A percentile compares a stretch with the other conserved stretches of the same genome.
Conservation (phyloP, 35 echinoderm and acorn worm species). For the Lytechinus variegatus region DNA sequence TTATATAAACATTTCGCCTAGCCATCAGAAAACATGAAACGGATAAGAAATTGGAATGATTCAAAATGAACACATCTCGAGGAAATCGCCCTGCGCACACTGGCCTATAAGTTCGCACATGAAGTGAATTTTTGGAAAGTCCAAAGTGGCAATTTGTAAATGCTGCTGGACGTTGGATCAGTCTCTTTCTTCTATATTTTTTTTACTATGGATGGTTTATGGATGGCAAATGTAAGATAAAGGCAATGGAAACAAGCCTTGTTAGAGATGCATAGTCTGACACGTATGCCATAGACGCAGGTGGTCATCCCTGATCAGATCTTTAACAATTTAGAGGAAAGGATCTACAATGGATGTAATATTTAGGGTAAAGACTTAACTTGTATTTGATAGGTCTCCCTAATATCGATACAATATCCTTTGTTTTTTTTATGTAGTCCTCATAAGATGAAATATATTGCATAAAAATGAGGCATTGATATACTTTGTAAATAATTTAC, state of each 20-base stretch:
- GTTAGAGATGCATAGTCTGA: not conserved
- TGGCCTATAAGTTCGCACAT: not conserved
- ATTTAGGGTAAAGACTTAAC: not conserved
- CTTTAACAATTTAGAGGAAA: not conserved
- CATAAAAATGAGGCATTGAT: not conserved
- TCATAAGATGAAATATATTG: not conserved
- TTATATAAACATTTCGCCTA: not conserved
- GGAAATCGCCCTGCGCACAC: not conserved
- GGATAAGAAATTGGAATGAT: not conserved
- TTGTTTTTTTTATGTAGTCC: not conserved
- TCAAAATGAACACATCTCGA: not conserved
- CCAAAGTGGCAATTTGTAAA: not conserved
- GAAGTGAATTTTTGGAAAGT: not conserved
- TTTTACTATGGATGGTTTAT: not conserved
- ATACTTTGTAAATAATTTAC: not conserved
- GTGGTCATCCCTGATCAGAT: not conserved
- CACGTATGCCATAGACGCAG: not conserved
- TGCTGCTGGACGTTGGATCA: not conserved
- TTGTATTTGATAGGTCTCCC: not conserved
- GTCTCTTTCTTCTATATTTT: no score
- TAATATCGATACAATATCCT: not conserved
- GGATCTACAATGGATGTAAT: not conserved
- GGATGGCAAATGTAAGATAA: not conserved
- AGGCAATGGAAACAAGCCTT: not conserved
- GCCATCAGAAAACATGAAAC: not conserved